phyloP scores from a whole-genome alignment of 2,113 vertebrate species.

The Ramphastos sulfuratus region DNA sequence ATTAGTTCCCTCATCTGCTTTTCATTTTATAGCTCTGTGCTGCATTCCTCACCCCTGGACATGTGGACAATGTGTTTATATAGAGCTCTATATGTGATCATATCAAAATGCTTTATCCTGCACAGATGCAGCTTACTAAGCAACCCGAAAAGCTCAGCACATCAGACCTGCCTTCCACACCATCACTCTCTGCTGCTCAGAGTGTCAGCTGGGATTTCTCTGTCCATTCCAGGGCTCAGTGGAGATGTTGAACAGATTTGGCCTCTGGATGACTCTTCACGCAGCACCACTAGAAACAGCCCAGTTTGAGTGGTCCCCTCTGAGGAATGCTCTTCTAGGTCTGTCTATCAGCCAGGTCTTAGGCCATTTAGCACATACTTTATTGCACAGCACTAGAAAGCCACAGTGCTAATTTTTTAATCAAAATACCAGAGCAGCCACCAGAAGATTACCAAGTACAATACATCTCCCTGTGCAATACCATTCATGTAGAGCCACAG shows the following conservation, averaged over 20 bases:
- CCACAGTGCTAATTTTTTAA: constrained; percentile 47
- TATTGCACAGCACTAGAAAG: neutral
- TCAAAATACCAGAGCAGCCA: constrained; percentile 42
- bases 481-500: constrained; percentile 31
- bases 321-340: neutral
- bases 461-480: neutral
- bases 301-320: rapidly evolving
- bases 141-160: neutral
- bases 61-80: rapidly evolving
- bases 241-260: neutral
- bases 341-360: neutral
- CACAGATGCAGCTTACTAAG: neutral
- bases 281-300: rapidly evolving
- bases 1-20: neutral
- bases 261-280: neutral
- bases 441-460: constrained; percentile 18
- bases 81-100: neutral
- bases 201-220: neutral
- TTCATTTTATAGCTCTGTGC: neutral
- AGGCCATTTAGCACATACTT: neutral
- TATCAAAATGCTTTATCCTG: neutral
- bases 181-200: rapidly evolving
- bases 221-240: neutral
- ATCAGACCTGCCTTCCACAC: neutral
- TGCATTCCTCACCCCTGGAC: neutral